Evolutionary conservation across 2,113 vertebrate genomes (phyloP), one percentile per base, ranked within the genome.

Genomic region (Sorex fumeus): DNA sequence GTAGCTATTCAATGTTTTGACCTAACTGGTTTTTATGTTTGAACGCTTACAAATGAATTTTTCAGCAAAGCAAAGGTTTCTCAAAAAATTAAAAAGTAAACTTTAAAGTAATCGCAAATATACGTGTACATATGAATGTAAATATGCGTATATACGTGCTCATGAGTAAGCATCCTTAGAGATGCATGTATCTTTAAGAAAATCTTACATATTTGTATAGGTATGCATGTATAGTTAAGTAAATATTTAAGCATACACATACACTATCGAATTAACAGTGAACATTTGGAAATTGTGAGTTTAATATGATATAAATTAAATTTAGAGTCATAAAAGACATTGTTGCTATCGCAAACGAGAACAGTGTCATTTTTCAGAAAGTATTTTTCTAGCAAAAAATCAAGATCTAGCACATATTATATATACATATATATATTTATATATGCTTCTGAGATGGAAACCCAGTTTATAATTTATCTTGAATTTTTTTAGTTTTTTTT

Each of bases 401-500:
- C 66, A 50, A 95, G 40, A 94, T 93, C 88, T 93, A 71, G n/a
- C 60, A 69, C n/a, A 80, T 80, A 0, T 0, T 80, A 0, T 0
- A 50, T 90, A 70, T 80, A 85, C 10, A 13, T 50, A 12, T 0
- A 45, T 90, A 70, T 80, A 84, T 50, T 2, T 0, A 50, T 90
- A 67, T 80, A 85, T 11, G 47, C 34, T 83, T 79, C 45, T 91
- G 72, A 94, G 91, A 85, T 88, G 62, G 77, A 95, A 86, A 69
- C 83, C 8, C 40, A 66, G 82, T 88, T 91, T 36, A 72, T 57
- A 92, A 60, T 94, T 93, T 88, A 86, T 32, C 79, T 91, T 96
- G 53, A 45, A 81, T 88, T 97, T 97, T 87, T 95, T 93, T 50
- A 79, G 91, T 96, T 83, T 94, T 95, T 98, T 89, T 97, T 97